Conservation (phyloP, 2,797 vertebrate genomes). For the Natrix natrix region DNA sequence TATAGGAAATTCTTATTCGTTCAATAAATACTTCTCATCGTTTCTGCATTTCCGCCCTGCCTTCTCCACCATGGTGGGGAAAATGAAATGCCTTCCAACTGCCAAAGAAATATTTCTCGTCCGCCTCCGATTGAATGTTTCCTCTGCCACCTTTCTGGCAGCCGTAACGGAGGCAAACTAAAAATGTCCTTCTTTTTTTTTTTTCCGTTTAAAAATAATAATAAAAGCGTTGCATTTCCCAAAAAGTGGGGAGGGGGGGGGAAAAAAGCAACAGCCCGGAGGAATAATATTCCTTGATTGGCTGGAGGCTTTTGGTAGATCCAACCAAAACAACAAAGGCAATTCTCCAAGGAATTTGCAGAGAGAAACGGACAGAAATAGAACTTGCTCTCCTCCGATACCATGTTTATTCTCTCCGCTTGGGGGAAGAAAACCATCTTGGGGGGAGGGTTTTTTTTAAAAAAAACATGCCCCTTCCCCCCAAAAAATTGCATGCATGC, state of each 20-base stretch:
- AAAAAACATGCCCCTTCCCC: neutral
- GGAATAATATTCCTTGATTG: neutral
- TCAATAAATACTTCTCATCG: neutral
- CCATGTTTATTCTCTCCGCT: neutral
- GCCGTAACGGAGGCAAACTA: neutral
- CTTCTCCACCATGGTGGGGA: neutral
- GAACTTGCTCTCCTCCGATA: neutral
- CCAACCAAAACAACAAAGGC: neutral
- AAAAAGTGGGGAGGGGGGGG: fast-evolving
- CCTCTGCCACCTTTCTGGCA: neutral
- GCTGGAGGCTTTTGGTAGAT: neutral
- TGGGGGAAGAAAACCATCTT: neutral
- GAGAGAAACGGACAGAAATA: neutral
- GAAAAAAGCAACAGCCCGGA: neutral
- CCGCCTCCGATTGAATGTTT: neutral
- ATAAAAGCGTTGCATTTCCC: neutral
- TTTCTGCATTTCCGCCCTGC: neutral
- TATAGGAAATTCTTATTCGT: neutral
- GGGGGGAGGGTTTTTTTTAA: neutral
- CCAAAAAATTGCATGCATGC: neutral
- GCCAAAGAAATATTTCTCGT: neutral
- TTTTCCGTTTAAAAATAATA: neutral
- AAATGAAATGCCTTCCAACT: neutral
- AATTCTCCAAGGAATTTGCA: neutral
- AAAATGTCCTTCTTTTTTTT: neutral